Percentiles rank a stretch among this genome's conserved stretches.
Evolutionary conservation across 2,888 invertebrate species (phyloP).

Genomic region (Diabrotica balteata): DNA sequence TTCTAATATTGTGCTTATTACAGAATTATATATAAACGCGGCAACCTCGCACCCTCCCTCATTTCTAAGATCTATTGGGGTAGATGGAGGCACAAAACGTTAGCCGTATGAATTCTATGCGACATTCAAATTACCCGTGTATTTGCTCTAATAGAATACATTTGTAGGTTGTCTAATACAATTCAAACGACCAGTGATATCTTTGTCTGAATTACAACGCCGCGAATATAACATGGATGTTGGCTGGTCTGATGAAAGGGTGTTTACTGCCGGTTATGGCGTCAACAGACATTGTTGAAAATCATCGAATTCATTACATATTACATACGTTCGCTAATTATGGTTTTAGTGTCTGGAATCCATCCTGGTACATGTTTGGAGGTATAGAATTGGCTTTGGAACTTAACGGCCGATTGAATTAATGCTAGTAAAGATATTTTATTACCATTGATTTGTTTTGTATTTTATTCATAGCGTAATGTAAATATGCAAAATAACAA

Average conservation of each 20-base stretch:
- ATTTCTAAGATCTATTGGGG: constrained; percentile 13
- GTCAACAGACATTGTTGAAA: constrained; percentile 46
- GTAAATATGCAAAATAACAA: too few relatives aligned
- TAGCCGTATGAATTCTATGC: constrained; percentile 36
- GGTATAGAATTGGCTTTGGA: too few relatives aligned
- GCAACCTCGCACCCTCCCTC: constrained; percentile 8
- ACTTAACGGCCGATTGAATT: too few relatives aligned
- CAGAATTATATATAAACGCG: neutral
- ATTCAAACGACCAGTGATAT: constrained; percentile 31
- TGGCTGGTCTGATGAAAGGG: constrained; percentile 22
- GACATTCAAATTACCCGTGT: constrained; percentile 43
- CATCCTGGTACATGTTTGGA: neutral
- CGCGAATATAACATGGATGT: constrained; percentile 20
- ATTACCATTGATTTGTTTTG: too few relatives aligned
- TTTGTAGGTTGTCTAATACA: constrained; percentile 30
- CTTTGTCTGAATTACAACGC: constrained; percentile 30
- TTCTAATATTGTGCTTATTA: too few relatives aligned
- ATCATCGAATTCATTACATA: constrained; percentile 31
- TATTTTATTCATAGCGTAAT: too few relatives aligned
- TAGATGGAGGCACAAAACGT: constrained; percentile 27
- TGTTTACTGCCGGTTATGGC: constrained; percentile 44
- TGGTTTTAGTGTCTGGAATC: constrained; percentile 46
- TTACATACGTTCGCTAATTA: constrained; percentile 58
- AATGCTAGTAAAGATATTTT: too few relatives aligned
- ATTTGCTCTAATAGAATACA: constrained; percentile 39